These are phyloP conservation scores for Agonopterix heracliana DNA, from an alignment of 2,888 invertebrate genomes.

Conservation along the genomic window DNA sequence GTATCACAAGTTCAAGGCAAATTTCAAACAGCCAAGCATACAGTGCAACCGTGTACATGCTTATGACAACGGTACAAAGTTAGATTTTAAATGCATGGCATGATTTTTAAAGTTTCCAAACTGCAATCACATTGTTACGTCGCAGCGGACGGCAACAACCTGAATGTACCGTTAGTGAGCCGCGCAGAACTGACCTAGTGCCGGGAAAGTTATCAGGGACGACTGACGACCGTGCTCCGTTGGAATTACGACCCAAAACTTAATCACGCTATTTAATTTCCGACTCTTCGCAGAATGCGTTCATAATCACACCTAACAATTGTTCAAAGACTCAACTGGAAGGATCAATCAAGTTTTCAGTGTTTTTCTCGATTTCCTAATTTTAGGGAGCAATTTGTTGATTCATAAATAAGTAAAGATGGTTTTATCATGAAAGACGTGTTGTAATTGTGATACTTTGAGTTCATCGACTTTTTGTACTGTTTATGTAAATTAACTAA, in stretches of 20 bases:
- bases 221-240: conserved; percentile 42
- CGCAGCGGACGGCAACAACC: conserved; percentile 65
- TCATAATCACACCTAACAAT: too few species aligned
- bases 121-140: conserved; percentile 70
- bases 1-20: conserved; percentile 54
- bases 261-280: conserved; percentile 16
- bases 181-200: conserved; percentile 74
- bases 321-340: too few species aligned
- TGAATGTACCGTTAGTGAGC: conserved; percentile 72
- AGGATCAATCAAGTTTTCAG: too few species aligned
- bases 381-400: too few species aligned
- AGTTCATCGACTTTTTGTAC: too few species aligned
- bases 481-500: too few species aligned
- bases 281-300: conserved; percentile 16
- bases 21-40: conserved; percentile 10
- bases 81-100: conserved; percentile 35
- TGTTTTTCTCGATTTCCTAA: too few species aligned
- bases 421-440: too few species aligned
- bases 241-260: conserved; percentile 46
- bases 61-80: conserved; percentile 34
- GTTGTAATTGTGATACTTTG: too few species aligned
- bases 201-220: conserved; percentile 70
- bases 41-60: conserved; percentile 13
- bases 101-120: conserved; percentile 52
- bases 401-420: too few species aligned